Evolutionary conservation across 2,113 vertebrate genomes (phyloP), one percentile per base, ranked within the genome.

Genomic region (Zapus hudsonius): DNA sequence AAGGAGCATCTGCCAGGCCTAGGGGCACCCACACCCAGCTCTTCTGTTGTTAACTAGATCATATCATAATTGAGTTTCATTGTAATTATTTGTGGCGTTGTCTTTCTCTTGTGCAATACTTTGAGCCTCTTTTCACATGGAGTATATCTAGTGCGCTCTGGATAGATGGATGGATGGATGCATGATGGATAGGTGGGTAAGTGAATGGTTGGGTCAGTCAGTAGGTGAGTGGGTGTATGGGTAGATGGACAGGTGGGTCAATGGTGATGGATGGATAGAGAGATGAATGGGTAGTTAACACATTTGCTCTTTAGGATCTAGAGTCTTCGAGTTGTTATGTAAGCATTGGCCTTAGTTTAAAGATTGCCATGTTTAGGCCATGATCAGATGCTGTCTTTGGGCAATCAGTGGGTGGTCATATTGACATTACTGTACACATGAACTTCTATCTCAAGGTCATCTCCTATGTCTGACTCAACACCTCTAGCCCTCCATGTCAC

Each of bases 11-110:
- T 87, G 78, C 38, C 82, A 66, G 12, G 16, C 75, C 70, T 92
- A 15, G 0, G 47, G 5, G 31, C 22, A 72, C 38, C 73, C 44
- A 93, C 74, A 61, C 79, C 86, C n/a, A 20, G 38, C 36, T 86
- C 64, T 55, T 59, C 79, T 92, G 92, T 66, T 40, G 42, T 72
- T 81, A 95, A 83, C 79, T 42, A 92, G 92, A 90, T 93, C 27
- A 1, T 90, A 92, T 89, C 94, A 12, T 90, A 78, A 90, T 25
- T 19, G n/a, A 63, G 83, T 90, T 92, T 91, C 92, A n/a, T 63
- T 63, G 52, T 93, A 88, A 89, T 92, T 88, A 90, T 57, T 66
- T 38, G 20, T 10, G 40, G 36, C 57, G 3, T 10, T 63, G 19
- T 47, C 84, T 81, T 42, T 90, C 59, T 83, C 23, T 78, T 87